These are phyloP conservation scores for Falco naumanni DNA, from an alignment of 2,797 vertebrate species.

Conservation along the genomic window DNA sequence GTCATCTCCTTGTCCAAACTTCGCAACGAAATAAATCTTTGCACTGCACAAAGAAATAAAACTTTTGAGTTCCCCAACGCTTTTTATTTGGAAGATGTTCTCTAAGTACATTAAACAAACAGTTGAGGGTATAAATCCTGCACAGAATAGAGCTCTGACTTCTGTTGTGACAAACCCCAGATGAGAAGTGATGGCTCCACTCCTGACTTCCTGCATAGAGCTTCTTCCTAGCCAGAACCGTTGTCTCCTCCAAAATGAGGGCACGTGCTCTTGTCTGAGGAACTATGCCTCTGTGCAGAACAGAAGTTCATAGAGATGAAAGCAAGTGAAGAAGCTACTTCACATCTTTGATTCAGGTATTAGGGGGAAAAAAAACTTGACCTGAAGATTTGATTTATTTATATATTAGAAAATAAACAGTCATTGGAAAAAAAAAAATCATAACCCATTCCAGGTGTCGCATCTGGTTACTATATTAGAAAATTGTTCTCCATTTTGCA, in stretches of 20 bases:
- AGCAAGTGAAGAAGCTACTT: neutral
- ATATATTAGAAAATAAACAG: neutral
- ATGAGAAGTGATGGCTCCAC: neutral
- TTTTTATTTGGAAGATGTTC: neutral
- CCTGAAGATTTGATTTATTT: neutral
- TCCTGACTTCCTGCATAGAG: neutral
- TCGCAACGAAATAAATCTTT: neutral
- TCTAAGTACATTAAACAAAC: neutral
- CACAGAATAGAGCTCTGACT: neutral
- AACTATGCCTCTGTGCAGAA: neutral
- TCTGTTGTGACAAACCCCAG: neutral
- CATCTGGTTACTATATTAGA: neutral
- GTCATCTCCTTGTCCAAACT: neutral
- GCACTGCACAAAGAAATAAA: neutral
- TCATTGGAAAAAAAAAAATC: neutral
- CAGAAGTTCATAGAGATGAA: neutral
- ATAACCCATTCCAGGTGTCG: neutral
- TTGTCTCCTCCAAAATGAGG: neutral
- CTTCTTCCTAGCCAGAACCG: neutral
- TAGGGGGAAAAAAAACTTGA: neutral
- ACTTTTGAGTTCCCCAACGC: neutral
- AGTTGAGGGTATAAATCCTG: neutral
- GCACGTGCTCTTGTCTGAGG: neutral
- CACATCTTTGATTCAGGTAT: neutral
- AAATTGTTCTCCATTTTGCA: neutral